phyloP scores from a whole-genome alignment of 2,113 vertebrate species.

The Grammomys surdaster region DNA sequence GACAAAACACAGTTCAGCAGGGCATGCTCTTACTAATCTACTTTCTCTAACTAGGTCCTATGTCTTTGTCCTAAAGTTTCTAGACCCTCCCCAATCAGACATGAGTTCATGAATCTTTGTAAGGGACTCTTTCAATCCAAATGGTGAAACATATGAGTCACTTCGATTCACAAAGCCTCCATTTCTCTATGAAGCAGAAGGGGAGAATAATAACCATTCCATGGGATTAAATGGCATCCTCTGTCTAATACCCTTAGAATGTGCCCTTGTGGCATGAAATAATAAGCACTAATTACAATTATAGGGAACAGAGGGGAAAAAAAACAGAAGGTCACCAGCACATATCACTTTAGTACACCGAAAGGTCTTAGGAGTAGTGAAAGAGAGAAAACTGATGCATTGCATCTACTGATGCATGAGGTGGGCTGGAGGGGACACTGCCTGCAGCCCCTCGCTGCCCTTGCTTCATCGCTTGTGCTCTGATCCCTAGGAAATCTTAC shows the following conservation, averaged over 20 bases:
- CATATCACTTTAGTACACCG: not conserved
- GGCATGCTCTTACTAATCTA: not conserved
- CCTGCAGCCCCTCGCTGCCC: not conserved
- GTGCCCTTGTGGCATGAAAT: constrained; percentile 28
- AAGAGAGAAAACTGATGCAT: not conserved
- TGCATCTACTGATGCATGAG: not conserved
- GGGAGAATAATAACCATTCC: not conserved
- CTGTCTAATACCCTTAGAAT: not conserved
- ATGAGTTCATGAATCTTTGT: not conserved
- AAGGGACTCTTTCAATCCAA: not conserved
- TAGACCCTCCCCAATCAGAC: not conserved
- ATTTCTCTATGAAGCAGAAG: not conserved
- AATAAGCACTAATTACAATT: constrained; percentile 15
- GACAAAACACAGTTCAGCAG: not conserved
- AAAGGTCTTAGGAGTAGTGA: not conserved
- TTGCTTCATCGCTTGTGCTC: not conserved
- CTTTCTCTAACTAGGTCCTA: not conserved
- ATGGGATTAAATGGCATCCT: constrained; percentile 17
- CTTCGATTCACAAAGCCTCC: not conserved
- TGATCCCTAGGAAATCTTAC: constrained; percentile 46
- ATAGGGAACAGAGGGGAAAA: not conserved
- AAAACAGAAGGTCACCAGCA: not conserved
- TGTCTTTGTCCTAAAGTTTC: not conserved
- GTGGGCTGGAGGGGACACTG: not conserved
- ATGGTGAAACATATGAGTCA: not conserved